Conservation (phyloP, 2,113 vertebrate species). For the Irena cyanogastra region DNA sequence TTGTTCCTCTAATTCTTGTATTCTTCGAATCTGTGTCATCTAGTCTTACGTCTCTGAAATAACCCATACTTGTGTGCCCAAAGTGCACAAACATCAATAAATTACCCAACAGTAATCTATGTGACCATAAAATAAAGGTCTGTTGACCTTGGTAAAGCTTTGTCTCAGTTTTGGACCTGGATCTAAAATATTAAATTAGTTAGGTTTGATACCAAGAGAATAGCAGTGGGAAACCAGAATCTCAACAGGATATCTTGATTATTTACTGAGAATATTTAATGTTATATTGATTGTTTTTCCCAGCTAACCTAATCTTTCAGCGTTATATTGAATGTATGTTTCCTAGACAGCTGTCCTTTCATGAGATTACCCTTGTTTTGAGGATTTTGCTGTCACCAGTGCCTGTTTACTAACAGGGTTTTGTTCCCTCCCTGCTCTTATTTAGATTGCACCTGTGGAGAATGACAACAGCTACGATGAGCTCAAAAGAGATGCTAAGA, state of each 20-base stretch:
- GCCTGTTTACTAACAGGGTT: background rate
- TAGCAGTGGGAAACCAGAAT: background rate
- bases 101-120: background rate
- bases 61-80: background rate
- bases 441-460: slow-evolving; percentile 94
- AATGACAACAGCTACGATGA: slow-evolving; percentile 97
- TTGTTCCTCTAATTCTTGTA: background rate
- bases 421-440: background rate
- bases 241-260: background rate
- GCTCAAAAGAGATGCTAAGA: slow-evolving; percentile 95
- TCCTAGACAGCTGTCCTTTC: background rate
- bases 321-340: background rate
- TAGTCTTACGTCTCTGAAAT: background rate
- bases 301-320: background rate
- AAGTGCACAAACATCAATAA: background rate
- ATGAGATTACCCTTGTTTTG: background rate
- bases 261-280: background rate
- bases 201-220: background rate
- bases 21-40: background rate
- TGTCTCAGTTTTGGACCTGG: background rate
- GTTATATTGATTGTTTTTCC: background rate
- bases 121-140: background rate
- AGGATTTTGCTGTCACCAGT: background rate
- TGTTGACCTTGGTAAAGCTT: background rate
- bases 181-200: background rate